Conservation (phyloP, 2,113 vertebrate genomes). For the Neogobius melanostomus region DNA sequence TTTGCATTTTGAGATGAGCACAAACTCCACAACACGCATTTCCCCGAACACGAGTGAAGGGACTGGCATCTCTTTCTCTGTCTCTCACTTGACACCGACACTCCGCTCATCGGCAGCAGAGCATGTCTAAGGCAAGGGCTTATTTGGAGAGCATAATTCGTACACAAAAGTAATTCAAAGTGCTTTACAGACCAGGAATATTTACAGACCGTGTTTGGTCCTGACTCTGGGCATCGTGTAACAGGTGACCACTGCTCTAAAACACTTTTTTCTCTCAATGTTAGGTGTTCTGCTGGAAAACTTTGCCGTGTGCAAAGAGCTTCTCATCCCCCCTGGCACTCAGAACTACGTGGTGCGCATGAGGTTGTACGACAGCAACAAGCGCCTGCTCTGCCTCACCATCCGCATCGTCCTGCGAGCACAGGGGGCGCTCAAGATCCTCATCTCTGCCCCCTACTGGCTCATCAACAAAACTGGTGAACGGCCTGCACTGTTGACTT, state of each 20-base stretch:
- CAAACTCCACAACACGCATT: no score
- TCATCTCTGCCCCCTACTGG: conserved; percentile 93
- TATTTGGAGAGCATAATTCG: no score
- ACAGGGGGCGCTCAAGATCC: conserved; percentile 91
- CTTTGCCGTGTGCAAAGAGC: conserved; percentile 90
- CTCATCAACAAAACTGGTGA: conserved; percentile 95
- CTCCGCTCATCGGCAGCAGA: no score
- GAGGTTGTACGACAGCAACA: conserved; percentile 88
- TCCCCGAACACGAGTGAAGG: no score
- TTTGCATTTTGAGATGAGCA: no score
- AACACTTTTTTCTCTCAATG: not conserved
- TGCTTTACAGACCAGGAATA: no score
- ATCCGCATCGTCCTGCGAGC: conserved; percentile 91
- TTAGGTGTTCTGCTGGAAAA: conserved; percentile 90
- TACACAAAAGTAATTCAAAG: no score
- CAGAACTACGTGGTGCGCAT: conserved; percentile 96
- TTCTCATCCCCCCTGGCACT: conserved; percentile 93
- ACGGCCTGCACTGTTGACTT: not conserved
- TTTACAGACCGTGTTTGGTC: not conserved
- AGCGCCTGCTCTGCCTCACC: conserved; percentile 87
- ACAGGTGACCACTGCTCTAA: no score
- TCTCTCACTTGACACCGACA: no score
- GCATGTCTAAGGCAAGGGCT: no score
- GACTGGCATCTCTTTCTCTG: no score
- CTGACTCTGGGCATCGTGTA: not conserved